Conservation (phyloP, 53 echinoderm and acorn worm species). For the Hippasteria phrygiana region DNA sequence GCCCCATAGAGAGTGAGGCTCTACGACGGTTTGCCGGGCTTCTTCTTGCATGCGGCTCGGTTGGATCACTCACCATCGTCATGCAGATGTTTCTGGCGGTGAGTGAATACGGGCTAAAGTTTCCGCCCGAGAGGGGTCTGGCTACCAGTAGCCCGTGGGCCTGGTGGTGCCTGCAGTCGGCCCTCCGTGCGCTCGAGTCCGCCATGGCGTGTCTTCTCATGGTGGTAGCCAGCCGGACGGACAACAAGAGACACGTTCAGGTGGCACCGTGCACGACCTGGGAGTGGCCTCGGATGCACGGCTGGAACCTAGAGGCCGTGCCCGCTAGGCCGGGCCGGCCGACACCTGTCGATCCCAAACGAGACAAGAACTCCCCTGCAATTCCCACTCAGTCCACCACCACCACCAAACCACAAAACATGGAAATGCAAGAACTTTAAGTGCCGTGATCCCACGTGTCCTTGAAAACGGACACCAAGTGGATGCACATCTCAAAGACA, state of each 20-base stretch:
- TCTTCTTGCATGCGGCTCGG: slow-evolving; percentile 64
- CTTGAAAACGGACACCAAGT: too few relatives aligned
- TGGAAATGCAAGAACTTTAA: not conserved
- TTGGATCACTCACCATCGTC: slow-evolving; percentile 56
- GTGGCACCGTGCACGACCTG: slow-evolving; percentile 47
- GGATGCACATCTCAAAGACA: too few relatives aligned
- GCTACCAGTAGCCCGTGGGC: slow-evolving; percentile 65
- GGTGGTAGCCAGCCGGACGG: slow-evolving; percentile 71
- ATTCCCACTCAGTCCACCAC: slow-evolving; percentile 28
- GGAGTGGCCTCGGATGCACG: slow-evolving; percentile 59
- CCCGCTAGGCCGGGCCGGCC: slow-evolving; percentile 38
- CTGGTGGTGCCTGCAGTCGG: slow-evolving; percentile 74
- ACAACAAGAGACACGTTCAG: slow-evolving; percentile 61
- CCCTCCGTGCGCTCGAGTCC: slow-evolving; percentile 63
- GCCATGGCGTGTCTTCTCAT: slow-evolving; percentile 72
- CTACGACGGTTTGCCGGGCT: slow-evolving; percentile 70
- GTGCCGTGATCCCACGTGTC: too few relatives aligned
- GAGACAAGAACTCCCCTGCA: not conserved
- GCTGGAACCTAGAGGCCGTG: slow-evolving; percentile 41
- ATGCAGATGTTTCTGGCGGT: slow-evolving; percentile 71
- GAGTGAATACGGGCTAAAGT: slow-evolving; percentile 47
- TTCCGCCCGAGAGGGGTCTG: slow-evolving; percentile 12
- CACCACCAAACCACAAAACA: not conserved
- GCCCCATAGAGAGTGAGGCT: slow-evolving; percentile 64
- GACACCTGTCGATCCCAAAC: not conserved